Conservation (phyloP, 2,797 vertebrate species). For the Neosilurus mollespiculum region DNA sequence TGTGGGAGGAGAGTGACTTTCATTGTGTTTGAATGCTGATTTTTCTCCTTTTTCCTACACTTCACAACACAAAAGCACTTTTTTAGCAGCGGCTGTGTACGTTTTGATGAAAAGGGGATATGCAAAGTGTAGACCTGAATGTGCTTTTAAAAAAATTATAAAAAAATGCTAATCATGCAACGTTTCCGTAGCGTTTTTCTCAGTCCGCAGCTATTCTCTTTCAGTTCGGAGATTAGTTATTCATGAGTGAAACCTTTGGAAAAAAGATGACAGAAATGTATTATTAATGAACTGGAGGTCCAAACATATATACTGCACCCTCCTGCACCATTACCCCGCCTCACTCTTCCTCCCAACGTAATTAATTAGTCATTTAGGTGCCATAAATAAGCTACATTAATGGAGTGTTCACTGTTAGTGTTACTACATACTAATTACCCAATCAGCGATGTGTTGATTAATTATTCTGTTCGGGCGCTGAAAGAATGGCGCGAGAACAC, state of each 20-base stretch:
- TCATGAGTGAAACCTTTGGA: slow-evolving; percentile 63
- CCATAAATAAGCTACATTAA: slow-evolving; percentile 75
- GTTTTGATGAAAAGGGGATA: slow-evolving; percentile 35
- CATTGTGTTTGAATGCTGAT: slow-evolving; percentile 39
- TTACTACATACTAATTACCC: slow-evolving; percentile 72
- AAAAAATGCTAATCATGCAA: slow-evolving; percentile 55
- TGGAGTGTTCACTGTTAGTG: slow-evolving; percentile 64
- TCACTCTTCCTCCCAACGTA: slow-evolving; percentile 60
- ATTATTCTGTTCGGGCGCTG: slow-evolving; percentile 49
- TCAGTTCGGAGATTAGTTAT: slow-evolving; percentile 55
- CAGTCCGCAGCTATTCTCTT: slow-evolving; percentile 46
- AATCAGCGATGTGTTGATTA: slow-evolving; percentile 66
- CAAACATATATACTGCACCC: slow-evolving; percentile 64
- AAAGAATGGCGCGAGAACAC: slow-evolving; percentile 26
- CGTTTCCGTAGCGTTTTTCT: slow-evolving; percentile 60
- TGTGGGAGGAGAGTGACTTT: slow-evolving; percentile 46
- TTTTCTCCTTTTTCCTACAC: background rate
- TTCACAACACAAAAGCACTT: slow-evolving; percentile 34
- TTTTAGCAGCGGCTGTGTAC: slow-evolving; percentile 11
- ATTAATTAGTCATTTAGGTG: slow-evolving; percentile 69
- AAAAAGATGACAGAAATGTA: slow-evolving; percentile 64
- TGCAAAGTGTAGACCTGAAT: slow-evolving; percentile 28
- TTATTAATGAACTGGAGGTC: slow-evolving; percentile 66
- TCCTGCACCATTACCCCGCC: slow-evolving; percentile 60
- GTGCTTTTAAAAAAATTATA: slow-evolving; percentile 22